Evolutionary conservation across 2,113 vertebrate species (phyloP), one percentile per base, ranked within the genome.

Genomic region (Salvator merianae): DNA sequence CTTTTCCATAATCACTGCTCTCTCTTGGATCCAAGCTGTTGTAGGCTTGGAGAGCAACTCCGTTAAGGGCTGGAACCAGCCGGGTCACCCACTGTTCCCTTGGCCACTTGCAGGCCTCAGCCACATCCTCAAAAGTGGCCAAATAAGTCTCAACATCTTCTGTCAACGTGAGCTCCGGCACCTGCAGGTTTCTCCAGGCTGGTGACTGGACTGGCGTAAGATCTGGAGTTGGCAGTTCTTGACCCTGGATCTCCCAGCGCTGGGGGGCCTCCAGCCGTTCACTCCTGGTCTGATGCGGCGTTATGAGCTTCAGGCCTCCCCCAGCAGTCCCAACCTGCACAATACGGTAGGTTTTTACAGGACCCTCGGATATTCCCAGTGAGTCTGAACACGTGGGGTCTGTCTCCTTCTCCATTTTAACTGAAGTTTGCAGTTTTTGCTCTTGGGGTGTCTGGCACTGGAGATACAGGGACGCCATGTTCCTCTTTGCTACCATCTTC

Each of bases 1-100:
- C 94, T 90, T 80, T 94, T 88, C 69, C 43, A 28, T 87, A 87
- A 55, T 87, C 81, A 2, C 59, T 81, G 3, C 75, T 82, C 18
- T 87, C 86, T 32, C 75, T 68, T 22, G 86, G 81, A 59, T 87
- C 86, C 76, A 87, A 72, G 28, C 20, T 68, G 3, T 78, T 87
- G 59, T 83, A 53, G 34, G 75, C 86, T 34, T 87, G 81, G 5
- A 66, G 76, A 0, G 86, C 86, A 14, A 69, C 68, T 79, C 75
- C 86, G 1, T 78, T 87, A 59, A 87, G 81, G 34, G 81, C 55
- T 0, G 86, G 86, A 38, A 79, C 59, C 1, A 87, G 43, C 9
- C 81, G 86, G 20, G 81, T 87, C 68, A 87, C 86, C 86, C 86
- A 87, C 22, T 87, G 75, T 55, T 78, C 81, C 62, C 6, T 78